phyloP scores from a whole-genome alignment of 2,797 vertebrate genomes.

The Nannoperca obscura region DNA sequence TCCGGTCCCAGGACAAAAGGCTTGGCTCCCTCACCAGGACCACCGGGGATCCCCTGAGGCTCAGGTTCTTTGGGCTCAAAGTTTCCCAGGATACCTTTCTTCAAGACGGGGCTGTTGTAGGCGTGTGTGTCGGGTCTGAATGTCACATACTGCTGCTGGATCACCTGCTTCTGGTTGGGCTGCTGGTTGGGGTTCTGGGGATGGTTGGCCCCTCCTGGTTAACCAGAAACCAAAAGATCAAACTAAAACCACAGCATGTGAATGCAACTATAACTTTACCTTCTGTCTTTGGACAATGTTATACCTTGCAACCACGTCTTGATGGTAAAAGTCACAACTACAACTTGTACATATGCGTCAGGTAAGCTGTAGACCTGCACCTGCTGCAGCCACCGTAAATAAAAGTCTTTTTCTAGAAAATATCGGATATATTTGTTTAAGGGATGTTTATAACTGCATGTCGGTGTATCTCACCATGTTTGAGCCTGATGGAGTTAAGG shows the following conservation, averaged over 20 bases:
- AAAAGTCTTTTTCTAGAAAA: neutral
- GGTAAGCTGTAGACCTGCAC: neutral
- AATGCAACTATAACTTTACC: neutral
- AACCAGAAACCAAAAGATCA: conserved; percentile 4
- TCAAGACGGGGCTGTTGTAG: conserved; percentile 90
- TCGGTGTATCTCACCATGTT: conserved; percentile 87
- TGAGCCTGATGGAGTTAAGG: conserved; percentile 93
- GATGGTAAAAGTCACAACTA: neutral
- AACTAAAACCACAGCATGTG: neutral
- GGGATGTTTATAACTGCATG: neutral
- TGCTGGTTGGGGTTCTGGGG: conserved; percentile 42
- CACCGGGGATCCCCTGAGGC: conserved; percentile 89
- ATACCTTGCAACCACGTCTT: neutral
- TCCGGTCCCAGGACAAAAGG: conserved; percentile 92
- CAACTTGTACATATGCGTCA: no score
- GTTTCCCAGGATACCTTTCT: conserved; percentile 90
- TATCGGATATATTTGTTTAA: neutral
- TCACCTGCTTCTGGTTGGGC: conserved; percentile 79
- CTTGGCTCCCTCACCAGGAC: conserved; percentile 95
- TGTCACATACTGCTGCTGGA: conserved; percentile 95
- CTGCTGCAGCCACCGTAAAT: neutral
- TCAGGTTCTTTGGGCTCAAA: conserved; percentile 94
- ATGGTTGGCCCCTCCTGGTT: conserved; percentile 26
- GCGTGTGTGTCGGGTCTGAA: conserved; percentile 92
- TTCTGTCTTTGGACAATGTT: neutral